These are phyloP conservation scores for Tympanoctomys barrerae DNA, from an alignment of 2,797 vertebrate species.

Conservation along the genomic window DNA sequence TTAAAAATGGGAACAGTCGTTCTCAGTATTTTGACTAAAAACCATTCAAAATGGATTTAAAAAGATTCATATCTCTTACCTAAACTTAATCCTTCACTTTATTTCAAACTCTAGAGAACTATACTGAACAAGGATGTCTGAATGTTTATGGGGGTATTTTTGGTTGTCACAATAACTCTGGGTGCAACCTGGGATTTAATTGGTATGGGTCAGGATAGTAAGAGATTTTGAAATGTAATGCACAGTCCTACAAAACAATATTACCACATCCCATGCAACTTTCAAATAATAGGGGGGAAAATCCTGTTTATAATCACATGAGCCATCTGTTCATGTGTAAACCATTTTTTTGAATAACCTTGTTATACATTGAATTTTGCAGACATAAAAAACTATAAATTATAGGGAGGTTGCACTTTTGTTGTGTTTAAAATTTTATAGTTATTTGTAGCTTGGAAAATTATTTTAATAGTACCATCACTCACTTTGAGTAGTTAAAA, in stretches of 20 bases:
- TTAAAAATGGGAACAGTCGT: slow-evolving; percentile 4
- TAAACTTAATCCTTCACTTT: slow-evolving; percentile 7
- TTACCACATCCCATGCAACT: not conserved
- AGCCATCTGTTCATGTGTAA: slow-evolving; percentile 21
- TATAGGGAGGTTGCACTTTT: not conserved
- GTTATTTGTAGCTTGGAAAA: slow-evolving; percentile 34
- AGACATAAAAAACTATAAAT: slow-evolving; percentile 32
- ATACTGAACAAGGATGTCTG: not conserved
- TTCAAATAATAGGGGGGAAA: slow-evolving; percentile 5
- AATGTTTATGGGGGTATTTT: not conserved
- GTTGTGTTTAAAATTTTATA: slow-evolving; percentile 38
- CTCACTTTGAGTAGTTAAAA: not conserved
- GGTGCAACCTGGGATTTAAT: not conserved
- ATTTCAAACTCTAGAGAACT: not conserved
- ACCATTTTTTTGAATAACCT: not conserved
- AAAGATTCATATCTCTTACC: not conserved
- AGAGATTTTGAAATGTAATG: not conserved
- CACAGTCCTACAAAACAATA: not conserved
- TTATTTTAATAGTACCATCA: not conserved
- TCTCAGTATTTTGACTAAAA: not conserved
- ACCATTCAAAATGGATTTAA: slow-evolving; percentile 1
- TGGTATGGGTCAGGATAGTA: not conserved
- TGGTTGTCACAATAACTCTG: not conserved
- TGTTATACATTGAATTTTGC: slow-evolving; percentile 30
- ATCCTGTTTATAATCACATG: slow-evolving; percentile 9